Evolutionary conservation across 2,113 vertebrate species (phyloP).

Genomic region (Oryzias woworae): DNA sequence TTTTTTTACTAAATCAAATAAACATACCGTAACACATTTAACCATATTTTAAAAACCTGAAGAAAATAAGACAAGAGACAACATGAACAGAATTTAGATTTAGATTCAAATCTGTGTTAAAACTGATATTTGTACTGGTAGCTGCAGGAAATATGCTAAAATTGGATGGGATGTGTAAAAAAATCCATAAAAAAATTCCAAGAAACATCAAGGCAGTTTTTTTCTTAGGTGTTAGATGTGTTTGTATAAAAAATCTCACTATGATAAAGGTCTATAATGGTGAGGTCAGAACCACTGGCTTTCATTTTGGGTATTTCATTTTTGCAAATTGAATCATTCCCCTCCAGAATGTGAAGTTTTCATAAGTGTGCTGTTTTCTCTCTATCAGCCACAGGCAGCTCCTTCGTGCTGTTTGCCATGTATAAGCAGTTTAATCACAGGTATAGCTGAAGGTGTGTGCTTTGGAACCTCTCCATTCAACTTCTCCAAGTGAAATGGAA

Average conservation of each 20-base stretch:
- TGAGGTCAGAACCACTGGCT: constrained; percentile 84
- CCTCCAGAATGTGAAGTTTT: constrained; percentile 76
- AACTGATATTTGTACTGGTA: background rate
- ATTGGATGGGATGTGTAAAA: constrained; percentile 7
- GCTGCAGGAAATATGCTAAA: background rate
- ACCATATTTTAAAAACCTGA: too few species aligned
- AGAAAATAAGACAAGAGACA: background rate
- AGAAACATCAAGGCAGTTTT: background rate
- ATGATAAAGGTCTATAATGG: constrained; percentile 85
- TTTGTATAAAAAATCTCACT: constrained; percentile 71
- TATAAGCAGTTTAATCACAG: constrained; percentile 30
- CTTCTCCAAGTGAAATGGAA: constrained; percentile 18
- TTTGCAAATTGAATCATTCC: constrained; percentile 83
- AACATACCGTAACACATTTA: too few species aligned
- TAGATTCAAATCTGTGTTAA: background rate
- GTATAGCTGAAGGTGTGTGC: constrained; percentile 19
- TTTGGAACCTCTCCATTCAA: constrained; percentile 29
- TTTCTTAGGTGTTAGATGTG: constrained; percentile 26
- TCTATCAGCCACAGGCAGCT: constrained; percentile 41
- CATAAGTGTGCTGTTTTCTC: constrained; percentile 59
- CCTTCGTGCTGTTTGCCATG: constrained; percentile 34
- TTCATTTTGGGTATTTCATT: constrained; percentile 85
- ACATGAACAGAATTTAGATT: background rate
- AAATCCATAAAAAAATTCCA: constrained; percentile 7
- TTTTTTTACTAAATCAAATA: too few species aligned